These are phyloP conservation scores for Scylla paramamosain DNA, from an alignment of 1,140 invertebrate genomes.

Conservation along the genomic window DNA sequence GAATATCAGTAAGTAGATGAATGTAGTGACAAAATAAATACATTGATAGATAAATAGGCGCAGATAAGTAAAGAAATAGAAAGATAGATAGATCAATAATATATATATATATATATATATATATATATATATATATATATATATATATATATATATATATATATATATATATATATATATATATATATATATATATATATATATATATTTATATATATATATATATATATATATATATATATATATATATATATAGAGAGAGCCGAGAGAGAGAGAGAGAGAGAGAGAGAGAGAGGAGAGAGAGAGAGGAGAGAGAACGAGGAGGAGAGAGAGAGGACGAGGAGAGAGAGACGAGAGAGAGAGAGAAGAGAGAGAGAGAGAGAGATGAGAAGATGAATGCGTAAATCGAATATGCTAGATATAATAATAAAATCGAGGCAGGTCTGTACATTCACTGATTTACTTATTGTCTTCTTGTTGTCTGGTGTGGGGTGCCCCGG, in stretches of 20 bases:
- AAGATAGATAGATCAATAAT: too few species aligned
- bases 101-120: too few species aligned
- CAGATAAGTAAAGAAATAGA: too few species aligned
- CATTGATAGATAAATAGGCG: too few species aligned
- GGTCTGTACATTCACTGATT: too few species aligned
- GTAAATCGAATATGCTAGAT: too few species aligned
- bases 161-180: too few species aligned
- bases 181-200: not conserved
- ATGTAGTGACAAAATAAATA: too few species aligned
- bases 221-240: not conserved
- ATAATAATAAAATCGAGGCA: too few species aligned
- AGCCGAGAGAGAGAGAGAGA: not conserved
- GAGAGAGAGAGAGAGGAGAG: not conserved
- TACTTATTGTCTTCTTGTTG: too few species aligned
- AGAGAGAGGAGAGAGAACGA: not conserved
- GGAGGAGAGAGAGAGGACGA: not conserved
- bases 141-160: not conserved
- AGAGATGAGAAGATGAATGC: not conserved
- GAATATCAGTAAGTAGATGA: too few species aligned
- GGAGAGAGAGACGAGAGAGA: not conserved
- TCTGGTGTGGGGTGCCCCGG: too few species aligned
- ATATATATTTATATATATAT: not conserved
- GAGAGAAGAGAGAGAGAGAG: not conserved
- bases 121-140: conserved; percentile 7
- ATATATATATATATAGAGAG: not conserved